These are phyloP conservation scores for Limnothrissa miodon DNA, from an alignment of 2,113 vertebrate genomes.

Conservation along the genomic window DNA sequence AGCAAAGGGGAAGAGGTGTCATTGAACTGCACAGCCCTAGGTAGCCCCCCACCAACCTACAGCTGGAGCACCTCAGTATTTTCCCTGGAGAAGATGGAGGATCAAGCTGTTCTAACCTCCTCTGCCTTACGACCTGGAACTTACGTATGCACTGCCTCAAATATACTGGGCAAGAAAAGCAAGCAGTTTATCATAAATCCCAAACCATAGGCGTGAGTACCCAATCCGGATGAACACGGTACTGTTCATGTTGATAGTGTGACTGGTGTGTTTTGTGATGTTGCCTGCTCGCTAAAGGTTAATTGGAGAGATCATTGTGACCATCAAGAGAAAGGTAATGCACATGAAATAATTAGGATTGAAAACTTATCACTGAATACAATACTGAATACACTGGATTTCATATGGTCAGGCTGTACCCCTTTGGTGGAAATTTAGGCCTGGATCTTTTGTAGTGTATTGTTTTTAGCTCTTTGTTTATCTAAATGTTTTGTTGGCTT, in stretches of 20 bases:
- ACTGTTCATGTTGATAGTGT: background rate
- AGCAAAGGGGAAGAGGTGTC: slow-evolving; percentile 46
- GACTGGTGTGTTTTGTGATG: background rate
- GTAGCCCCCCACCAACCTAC: slow-evolving; percentile 64
- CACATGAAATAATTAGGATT: background rate
- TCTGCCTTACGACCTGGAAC: slow-evolving; percentile 61
- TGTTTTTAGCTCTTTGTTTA: background rate
- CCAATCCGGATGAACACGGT: background rate
- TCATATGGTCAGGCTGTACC: background rate
- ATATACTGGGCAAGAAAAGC: slow-evolving; percentile 62
- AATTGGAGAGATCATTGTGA: background rate
- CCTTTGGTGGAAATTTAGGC: background rate
- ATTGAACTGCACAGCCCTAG: slow-evolving; percentile 66
- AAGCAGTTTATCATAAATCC: slow-evolving; percentile 66
- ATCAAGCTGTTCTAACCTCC: slow-evolving; percentile 55
- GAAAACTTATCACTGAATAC: background rate
- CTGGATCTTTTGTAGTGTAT: background rate
- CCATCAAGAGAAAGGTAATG: background rate
- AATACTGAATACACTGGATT: background rate
- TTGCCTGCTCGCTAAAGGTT: background rate
- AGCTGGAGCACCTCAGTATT: slow-evolving; percentile 57
- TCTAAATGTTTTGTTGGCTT: background rate
- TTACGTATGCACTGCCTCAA: slow-evolving; percentile 68
- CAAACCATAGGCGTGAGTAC: slow-evolving; percentile 52
- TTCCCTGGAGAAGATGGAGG: slow-evolving; percentile 47